Conservation (phyloP, 64 coral and sea anemone genomes). For the Montipora foliosa region DNA sequence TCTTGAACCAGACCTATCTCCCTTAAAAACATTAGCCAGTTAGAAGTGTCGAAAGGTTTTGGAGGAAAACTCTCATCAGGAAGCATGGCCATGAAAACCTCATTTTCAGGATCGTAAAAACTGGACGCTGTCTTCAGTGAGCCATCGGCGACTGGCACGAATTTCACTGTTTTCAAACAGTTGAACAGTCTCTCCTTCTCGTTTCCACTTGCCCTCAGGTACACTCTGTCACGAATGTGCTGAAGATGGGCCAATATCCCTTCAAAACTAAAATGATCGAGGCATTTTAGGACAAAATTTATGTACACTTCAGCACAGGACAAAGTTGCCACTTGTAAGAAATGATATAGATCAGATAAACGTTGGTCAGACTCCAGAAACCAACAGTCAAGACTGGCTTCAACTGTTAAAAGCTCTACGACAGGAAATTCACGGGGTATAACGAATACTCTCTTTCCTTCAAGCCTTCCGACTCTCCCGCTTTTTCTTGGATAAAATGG, state of each 20-base stretch:
- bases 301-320: slow-evolving; percentile 15
- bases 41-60: neutral
- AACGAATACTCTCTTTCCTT: neutral
- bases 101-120: slow-evolving; percentile 42
- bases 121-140: slow-evolving; percentile 9
- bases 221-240: neutral
- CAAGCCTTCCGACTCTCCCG: neutral
- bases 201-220: neutral
- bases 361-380: slow-evolving; percentile 13
- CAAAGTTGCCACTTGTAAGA: neutral
- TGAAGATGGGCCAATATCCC: slow-evolving; percentile 34
- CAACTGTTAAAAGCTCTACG: slow-evolving; percentile 6
- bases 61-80: slow-evolving; percentile 13
- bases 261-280: slow-evolving; percentile 20
- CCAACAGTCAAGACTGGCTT: neutral
- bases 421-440: slow-evolving; percentile 23
- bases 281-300: slow-evolving; percentile 29
- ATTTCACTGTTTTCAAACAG: slow-evolving; percentile 13
- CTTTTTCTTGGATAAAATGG: slow-evolving; percentile 22
- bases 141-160: slow-evolving; percentile 6
- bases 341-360: slow-evolving; percentile 7
- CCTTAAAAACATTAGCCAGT: slow-evolving; percentile 49
- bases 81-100: slow-evolving; percentile 42
- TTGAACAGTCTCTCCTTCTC: neutral
- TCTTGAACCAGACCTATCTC: slow-evolving; percentile 45